Evolutionary conservation across 2,888 invertebrate species (phyloP), one percentile per base, ranked within the genome.

Genomic region (Vanessa cardui): DNA sequence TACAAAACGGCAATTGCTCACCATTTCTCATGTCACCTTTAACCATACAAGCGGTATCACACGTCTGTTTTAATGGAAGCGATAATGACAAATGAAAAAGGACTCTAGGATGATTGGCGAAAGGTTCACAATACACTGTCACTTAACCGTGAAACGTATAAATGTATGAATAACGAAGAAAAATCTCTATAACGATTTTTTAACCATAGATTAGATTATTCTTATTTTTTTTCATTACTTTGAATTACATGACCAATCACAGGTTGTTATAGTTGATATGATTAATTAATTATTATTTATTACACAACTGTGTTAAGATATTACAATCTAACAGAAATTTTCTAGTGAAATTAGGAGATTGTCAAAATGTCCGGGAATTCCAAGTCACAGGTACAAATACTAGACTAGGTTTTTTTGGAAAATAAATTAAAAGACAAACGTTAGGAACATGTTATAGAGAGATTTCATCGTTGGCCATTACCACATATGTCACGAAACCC

Each of bases 81-180:
- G 47, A 58, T 60, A 66, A 62, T 56, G 59, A 62, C 49, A 66
- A 69, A 66, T 61, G 54, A 72, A 66, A 68, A 58, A 68, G 69
- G 72, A 70, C 62, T 68, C 59, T 68, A 62, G 72, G 66, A 68
- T 58, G 68, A 69, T 68, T 20, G 59, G 64, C 62, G 54, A 64
- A 67, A 69, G 72, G 70, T 72, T 62, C 58, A 66, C 59, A 69
- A 66, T 68, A 72, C 69, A 73, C 72, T 74, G 73, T 74, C 72
- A 74, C 73, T 72, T 50, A 71, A 72, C 72, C 73, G 71, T 68
- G 62, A 62, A 54, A 71, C 66, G 56, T 54, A 49, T 58, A 58
- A 54, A 46, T 63, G 62, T 62, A 31, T 60, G 49, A 59, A 63
- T 61, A 61, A 39, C 63, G 56, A 59, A 59, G 59, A 64, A 59